A percentile compares a stretch with the other conserved stretches of the same genome.
phyloP scores from a whole-genome alignment of 1,140 invertebrate genomes.

The Bombus cullumanus region DNA sequence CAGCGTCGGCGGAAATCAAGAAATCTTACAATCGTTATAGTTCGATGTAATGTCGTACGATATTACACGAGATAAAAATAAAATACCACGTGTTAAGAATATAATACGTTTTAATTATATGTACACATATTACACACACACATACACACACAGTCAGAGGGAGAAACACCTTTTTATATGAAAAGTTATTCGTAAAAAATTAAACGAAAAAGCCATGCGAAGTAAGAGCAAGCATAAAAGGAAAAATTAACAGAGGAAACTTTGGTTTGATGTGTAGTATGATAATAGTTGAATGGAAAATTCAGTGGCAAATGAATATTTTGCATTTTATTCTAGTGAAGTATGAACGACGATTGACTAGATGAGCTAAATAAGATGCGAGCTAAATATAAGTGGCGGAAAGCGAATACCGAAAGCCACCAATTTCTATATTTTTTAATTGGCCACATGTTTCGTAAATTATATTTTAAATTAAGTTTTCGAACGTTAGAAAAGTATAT shows the following conservation, averaged over 20 bases:
- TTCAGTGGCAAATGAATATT: slow-evolving; percentile 67
- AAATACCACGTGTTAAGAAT: slow-evolving; percentile 74
- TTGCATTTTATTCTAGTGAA: slow-evolving; percentile 72
- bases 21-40: slow-evolving; percentile 67
- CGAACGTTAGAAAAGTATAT: neutral
- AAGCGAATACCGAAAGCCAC: slow-evolving; percentile 21
- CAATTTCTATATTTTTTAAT: neutral
- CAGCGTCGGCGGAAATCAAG: slow-evolving; percentile 31
- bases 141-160: slow-evolving; percentile 29
- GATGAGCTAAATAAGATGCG: slow-evolving; percentile 24
- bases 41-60: slow-evolving; percentile 67
- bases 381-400: slow-evolving; percentile 61
- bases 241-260: slow-evolving; percentile 43
- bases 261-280: slow-evolving; percentile 62
- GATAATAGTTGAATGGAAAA: slow-evolving; percentile 67
- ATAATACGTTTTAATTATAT: slow-evolving; percentile 65
- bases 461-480: neutral
- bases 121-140: slow-evolving; percentile 34
- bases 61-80: slow-evolving; percentile 46
- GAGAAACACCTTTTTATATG: slow-evolving; percentile 65
- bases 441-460: neutral
- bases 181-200: slow-evolving; percentile 68
- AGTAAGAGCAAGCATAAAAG: slow-evolving; percentile 66
- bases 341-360: slow-evolving; percentile 52
- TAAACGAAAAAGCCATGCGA: slow-evolving; percentile 54